Evolutionary conservation across 2,888 invertebrate genomes (phyloP), one percentile per base, ranked within the genome.

Genomic region (Cerceris rybyensis): DNA sequence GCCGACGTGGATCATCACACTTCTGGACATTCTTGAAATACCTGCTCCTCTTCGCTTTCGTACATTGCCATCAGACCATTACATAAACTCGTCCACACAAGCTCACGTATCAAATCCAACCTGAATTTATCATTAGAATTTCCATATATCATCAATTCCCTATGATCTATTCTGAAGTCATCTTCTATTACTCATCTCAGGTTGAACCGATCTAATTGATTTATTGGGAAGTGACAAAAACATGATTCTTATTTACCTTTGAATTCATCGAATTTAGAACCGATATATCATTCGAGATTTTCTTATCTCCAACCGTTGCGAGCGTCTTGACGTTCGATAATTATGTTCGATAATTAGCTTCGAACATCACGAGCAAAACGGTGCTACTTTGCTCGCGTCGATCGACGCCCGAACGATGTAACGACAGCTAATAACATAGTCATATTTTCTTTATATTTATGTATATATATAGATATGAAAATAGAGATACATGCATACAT

Each of bases 351-450:
- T 71, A 71, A 71, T 71, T 71, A 71, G 71, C 54, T 16, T 42
- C 65, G 41, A 28, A 52, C 64, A 16, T 42, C 28, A 17, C 43
- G 59, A 59, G 57, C 64, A 70, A 55, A 55, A 16, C 46, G 4
- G 17, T 1, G 61, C 4, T 6, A 28, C 55, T 7, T 4, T n/a
- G 13, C 52, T n/a, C 8, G n/a, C 54, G 14, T 60, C 54, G 64
- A 59, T 52, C 16, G 43, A 50, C 28, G 69, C 49, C 13, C 74
- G 66, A 69, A 28, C 39, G 60, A 68, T 54, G 67, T 39, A 41
- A 72, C 75, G 79, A 79, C 70, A 67, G 64, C 68, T 66, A 83
- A 81, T 81, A 75, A 76, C 76, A 64, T 69, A 71, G 54, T 75
- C 54, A 71, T 72, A 70, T 73, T 78, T 69, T 63, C 61, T 72